Evolutionary conservation across 2,888 invertebrate species (phyloP), one percentile per base, ranked within the genome.

Genomic region (Ligdia adustata): DNA sequence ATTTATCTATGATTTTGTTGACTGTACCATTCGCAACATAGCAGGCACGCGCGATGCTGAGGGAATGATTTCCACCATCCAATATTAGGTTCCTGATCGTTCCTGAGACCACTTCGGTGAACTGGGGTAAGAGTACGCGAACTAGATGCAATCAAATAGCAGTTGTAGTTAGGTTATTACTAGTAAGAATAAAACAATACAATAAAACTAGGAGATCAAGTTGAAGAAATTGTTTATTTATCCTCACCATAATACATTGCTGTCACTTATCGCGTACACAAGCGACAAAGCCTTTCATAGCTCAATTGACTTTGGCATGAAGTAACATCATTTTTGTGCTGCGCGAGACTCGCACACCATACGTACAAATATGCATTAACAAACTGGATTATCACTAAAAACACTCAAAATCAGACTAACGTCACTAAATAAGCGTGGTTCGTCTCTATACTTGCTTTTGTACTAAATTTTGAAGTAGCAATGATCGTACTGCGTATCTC

Each of bases 241-340:
- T 77, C 68, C 79, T 82, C 77, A 82, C 81, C 79, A 83, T 79
- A 82, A 79, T 75, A 86, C 78, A 87, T 22, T 84, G 75, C 85
- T 84, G 87, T 89, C 89, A 85, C 88, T 86, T 88, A 88, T 80
- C 75, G 80, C 76, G 82, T 82, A 89, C 81, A 87, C 82, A 88
- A 88, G 89, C 88, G 87, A 82, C 82, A 70, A 88, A 87, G 86
- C 87, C 76, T 78, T 87, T 75, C 80, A 79, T 86, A 89, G 85
- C 89, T 87, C 87, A 89, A 90, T 90, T 90, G 89, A 89, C 89
- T 90, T 90, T 90, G 89, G 89, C 88, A 89, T 90, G 82, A 82
- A 83, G 75, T 84, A 78, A 83, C 79, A 84, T 73, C 68, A 74
- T 79, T 87, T n/a, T 86, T 87, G 87, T 86, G 87, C 86, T 66